phyloP scores from a whole-genome alignment of 2,797 vertebrate species.

The Pseudochromis fuscus region DNA sequence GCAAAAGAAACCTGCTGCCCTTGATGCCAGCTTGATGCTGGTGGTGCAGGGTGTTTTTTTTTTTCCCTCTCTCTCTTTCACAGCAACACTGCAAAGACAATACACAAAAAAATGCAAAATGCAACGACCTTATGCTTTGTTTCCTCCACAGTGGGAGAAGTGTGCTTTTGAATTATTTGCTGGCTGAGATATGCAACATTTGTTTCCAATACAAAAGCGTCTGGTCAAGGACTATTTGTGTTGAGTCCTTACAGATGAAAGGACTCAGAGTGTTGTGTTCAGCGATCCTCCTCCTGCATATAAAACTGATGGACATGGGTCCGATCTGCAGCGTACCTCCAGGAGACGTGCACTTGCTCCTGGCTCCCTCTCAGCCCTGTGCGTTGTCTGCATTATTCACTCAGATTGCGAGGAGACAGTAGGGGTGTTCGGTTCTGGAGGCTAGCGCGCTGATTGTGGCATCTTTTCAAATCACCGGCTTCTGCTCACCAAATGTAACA shows the following conservation, averaged over 20 bases:
- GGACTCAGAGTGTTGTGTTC: slow-evolving; percentile 3
- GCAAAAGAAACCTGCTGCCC: slow-evolving; percentile 24
- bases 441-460: slow-evolving; percentile 69
- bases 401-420: slow-evolving; percentile 56
- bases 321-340: slow-evolving; percentile 28
- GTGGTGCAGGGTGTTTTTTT: slow-evolving; percentile 48
- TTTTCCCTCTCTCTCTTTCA: slow-evolving; percentile 31
- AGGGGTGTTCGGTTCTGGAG: slow-evolving; percentile 42
- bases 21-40: slow-evolving; percentile 47
- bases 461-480: slow-evolving; percentile 74
- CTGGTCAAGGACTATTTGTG: neutral
- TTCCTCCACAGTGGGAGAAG: neutral
- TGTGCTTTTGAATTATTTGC: neutral
- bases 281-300: slow-evolving; percentile 3
- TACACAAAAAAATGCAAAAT: too few relatives aligned
- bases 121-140: neutral
- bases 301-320: slow-evolving; percentile 11
- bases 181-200: neutral
- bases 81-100: slow-evolving; percentile 14
- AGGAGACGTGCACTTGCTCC: slow-evolving; percentile 21
- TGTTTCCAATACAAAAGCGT: neutral
- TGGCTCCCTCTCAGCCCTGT: slow-evolving; percentile 37
- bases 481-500: slow-evolving; percentile 72
- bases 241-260: neutral
- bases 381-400: slow-evolving; percentile 58